Evolutionary conservation across 2,888 invertebrate genomes (phyloP), one percentile per base, ranked within the genome.

Genomic region (Anarsia innoxiella): DNA sequence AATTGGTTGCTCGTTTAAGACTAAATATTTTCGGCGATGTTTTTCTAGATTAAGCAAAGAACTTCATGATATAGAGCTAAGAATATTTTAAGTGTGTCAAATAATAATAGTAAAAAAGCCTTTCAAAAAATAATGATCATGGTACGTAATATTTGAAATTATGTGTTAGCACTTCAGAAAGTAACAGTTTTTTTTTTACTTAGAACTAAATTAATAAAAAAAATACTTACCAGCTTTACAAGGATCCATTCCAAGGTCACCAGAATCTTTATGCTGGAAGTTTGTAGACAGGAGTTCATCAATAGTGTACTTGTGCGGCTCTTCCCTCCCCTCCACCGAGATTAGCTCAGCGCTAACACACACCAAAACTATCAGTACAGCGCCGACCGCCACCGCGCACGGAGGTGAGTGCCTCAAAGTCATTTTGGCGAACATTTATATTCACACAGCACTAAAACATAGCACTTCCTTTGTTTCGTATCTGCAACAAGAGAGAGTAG

Each of bases 141-240:
- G n/a, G n/a, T n/a, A n/a, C n/a, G n/a, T n/a, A n/a, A n/a, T n/a
- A n/a, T n/a, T n/a, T n/a, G n/a, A n/a, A n/a, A n/a, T n/a, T n/a
- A n/a, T n/a, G n/a, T n/a, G n/a, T n/a, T n/a, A n/a, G n/a, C n/a
- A n/a, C n/a, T n/a, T n/a, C n/a, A n/a, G n/a, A n/a, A n/a, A n/a
- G n/a, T n/a, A n/a, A n/a, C n/a, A n/a, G n/a, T n/a, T n/a, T n/a
- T n/a, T n/a, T n/a, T n/a, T n/a, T n/a, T n/a, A n/a, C n/a, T n/a
- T n/a, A n/a, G n/a, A n/a, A n/a, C n/a, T n/a, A n/a, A n/a, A n/a
- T n/a, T n/a, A n/a, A n/a, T n/a, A n/a, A n/a, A n/a, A n/a, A n/a
- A n/a, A 19, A 19, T 5, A 73, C 90, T 89, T 78, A 94, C 94
- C 92, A 67, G 94, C 92, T 88, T 94, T 94, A 77, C 94, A 94